phyloP scores from a whole-genome alignment of 2,888 invertebrate species.

The Tiliacea aurago region DNA sequence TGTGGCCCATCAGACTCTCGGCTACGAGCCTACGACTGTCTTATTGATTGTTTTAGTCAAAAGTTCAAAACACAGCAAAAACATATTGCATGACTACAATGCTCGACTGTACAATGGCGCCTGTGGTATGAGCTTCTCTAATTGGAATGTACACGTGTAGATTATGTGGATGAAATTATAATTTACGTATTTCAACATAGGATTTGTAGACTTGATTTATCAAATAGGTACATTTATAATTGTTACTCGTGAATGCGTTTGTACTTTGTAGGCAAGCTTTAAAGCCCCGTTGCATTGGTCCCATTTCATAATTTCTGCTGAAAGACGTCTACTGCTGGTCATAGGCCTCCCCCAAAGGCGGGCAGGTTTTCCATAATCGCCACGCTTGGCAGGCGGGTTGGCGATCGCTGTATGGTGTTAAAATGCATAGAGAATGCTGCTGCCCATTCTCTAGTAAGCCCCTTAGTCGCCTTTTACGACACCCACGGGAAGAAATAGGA shows the following conservation, averaged over 20 bases:
- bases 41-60: constrained; percentile 78
- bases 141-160: constrained; percentile 51
- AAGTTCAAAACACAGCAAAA: constrained; percentile 66
- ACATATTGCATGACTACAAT: constrained; percentile 62
- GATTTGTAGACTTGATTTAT: constrained; percentile 31
- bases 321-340: too few species aligned
- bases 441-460: too few species aligned
- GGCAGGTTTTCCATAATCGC: too few species aligned
- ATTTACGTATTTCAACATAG: constrained; percentile 43
- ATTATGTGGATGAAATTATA: constrained; percentile 47
- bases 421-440: too few species aligned
- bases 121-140: constrained; percentile 39
- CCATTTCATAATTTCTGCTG: too few species aligned
- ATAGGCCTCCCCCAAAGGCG: too few species aligned
- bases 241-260: not conserved
- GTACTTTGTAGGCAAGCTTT: not conserved
- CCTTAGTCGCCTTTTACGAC: too few species aligned
- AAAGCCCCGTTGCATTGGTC: not conserved
- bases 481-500: too few species aligned
- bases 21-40: constrained; percentile 68
- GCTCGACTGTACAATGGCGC: constrained; percentile 48
- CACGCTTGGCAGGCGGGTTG: too few species aligned
- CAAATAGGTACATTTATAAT: not conserved
- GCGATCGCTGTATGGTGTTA: too few species aligned
- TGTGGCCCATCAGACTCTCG: constrained; percentile 77